Conservation (phyloP, 1,140 invertebrate species). For the Antheraea pernyi region DNA sequence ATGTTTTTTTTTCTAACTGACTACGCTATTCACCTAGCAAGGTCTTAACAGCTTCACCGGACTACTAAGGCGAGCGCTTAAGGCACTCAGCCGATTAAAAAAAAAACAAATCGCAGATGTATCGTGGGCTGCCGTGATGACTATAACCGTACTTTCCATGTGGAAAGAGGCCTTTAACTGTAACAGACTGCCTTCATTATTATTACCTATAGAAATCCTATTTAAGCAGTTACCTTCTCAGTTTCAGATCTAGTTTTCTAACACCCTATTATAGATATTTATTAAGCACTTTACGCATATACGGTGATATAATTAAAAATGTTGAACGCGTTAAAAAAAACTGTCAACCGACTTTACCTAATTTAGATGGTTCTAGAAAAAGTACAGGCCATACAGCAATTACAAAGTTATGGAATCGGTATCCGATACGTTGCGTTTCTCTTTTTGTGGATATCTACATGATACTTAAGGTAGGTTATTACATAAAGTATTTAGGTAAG, state of each 20-base stretch:
- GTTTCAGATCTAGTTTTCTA: conserved; percentile 7
- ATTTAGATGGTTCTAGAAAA: conserved; percentile 24
- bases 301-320: conserved; percentile 16
- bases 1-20: no score
- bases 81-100: no score
- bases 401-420: conserved; percentile 19
- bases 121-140: no score
- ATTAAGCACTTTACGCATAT: conserved; percentile 5
- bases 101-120: no score
- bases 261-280: conserved; percentile 5
- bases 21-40: no score
- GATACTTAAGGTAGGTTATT: conserved; percentile 16
- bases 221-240: not conserved
- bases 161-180: no score
- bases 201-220: not conserved
- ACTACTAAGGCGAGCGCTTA: no score
- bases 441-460: conserved; percentile 22
- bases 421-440: conserved; percentile 8
- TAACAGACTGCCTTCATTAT: not conserved
- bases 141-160: no score
- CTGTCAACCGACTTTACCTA: conserved; percentile 15
- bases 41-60: no score
- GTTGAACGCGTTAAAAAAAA: conserved; percentile 17
- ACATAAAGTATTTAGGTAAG: not conserved
- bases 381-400: not conserved